Evolutionary conservation across 2,113 vertebrate species (phyloP).

Genomic region (Ailuropoda melanoleuca): DNA sequence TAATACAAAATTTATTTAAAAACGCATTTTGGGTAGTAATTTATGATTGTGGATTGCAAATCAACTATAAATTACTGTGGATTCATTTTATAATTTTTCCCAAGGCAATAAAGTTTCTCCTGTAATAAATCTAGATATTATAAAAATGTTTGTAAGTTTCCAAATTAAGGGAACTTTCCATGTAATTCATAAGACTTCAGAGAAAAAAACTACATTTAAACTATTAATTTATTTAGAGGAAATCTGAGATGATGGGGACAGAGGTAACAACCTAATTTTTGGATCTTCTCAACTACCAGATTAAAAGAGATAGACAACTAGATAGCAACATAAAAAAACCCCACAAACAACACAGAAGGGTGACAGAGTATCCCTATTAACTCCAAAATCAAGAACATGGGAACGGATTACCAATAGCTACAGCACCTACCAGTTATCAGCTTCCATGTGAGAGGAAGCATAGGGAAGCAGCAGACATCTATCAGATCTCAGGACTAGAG

Average conservation of each 20-base stretch:
- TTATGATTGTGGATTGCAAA: neutral
- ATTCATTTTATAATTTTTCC: neutral
- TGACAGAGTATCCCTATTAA: neutral
- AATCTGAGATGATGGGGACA: neutral
- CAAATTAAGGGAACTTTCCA: neutral
- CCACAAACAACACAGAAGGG: neutral
- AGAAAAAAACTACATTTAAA: neutral
- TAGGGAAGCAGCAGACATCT: neutral
- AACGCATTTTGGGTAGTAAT: neutral
- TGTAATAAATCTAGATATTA: neutral
- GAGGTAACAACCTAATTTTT: neutral
- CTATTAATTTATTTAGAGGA: neutral
- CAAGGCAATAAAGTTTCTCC: neutral
- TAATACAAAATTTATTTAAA: neutral
- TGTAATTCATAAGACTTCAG: neutral
- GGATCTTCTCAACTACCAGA: neutral
- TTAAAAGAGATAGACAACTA: neutral
- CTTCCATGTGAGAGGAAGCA: neutral
- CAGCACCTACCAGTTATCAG: neutral
- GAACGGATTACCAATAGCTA: neutral
- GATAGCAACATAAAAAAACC: neutral
- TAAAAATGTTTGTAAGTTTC: slow-evolving; percentile 14
- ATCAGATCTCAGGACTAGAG: neutral
- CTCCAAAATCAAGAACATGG: neutral
- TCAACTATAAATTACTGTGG: neutral